Percentiles rank a stretch among this genome's conserved stretches.
Evolutionary conservation across 2,797 vertebrate species (phyloP).

Genomic region (Pipistrellus kuhlii): DNA sequence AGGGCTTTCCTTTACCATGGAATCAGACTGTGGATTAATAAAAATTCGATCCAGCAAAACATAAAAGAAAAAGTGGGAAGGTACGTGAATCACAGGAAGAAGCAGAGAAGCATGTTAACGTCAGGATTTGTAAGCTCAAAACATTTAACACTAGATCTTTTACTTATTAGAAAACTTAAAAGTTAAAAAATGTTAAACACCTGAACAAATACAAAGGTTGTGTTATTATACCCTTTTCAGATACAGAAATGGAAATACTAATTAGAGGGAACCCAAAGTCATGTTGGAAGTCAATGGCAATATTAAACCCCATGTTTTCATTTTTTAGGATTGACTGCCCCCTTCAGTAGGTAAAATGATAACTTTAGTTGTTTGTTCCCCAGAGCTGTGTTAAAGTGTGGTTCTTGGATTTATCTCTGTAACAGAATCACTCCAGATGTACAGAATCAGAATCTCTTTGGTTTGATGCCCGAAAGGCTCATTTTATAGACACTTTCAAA

Average conservation of each 20-base stretch:
- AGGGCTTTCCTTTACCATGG: not conserved
- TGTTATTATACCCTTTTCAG: not conserved
- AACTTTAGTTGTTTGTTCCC: not conserved
- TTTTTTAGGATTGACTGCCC: slow-evolving; percentile 71
- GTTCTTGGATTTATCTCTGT: not conserved
- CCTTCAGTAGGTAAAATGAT: slow-evolving; percentile 57
- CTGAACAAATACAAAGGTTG: not conserved
- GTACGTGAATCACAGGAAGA: not conserved
- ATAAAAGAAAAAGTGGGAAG: not conserved
- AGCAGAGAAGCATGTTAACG: not conserved
- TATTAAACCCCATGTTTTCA: not conserved
- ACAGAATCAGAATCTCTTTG: slow-evolving; percentile 13
- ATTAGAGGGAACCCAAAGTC: not conserved
- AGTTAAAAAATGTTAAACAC: not conserved
- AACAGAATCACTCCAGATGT: not conserved
- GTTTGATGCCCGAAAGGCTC: not conserved
- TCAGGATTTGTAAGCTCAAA: not conserved
- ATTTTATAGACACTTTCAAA: not conserved
- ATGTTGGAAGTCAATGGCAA: not conserved
- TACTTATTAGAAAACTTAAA: not conserved
- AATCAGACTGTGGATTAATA: not conserved
- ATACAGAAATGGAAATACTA: not conserved
- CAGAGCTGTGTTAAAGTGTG: not conserved
- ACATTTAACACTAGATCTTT: not conserved
- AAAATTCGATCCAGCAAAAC: not conserved